Conservation (phyloP, 2,113 vertebrate genomes). For the Labeo rohita region DNA sequence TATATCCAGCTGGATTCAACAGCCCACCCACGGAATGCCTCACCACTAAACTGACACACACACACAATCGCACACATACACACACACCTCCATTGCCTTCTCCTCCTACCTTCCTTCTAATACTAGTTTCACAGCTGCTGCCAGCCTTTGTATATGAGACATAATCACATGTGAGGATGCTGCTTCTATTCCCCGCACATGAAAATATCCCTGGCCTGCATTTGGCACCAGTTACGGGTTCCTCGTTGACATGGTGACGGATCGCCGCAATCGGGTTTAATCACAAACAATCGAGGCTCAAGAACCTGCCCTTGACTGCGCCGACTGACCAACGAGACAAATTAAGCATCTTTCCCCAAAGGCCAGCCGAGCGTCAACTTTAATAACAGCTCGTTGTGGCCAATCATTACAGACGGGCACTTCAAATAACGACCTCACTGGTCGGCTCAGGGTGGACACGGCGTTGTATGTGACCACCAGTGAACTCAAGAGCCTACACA, state of each 20-base stretch:
- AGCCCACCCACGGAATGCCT: constrained; percentile 65
- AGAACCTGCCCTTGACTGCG: not conserved
- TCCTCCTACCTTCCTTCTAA: constrained; percentile 57
- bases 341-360: not conserved
- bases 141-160: constrained; percentile 18
- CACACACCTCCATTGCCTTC: constrained; percentile 54
- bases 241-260: constrained; percentile 56
- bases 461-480: not conserved
- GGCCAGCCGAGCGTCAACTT: not conserved
- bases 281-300: constrained; percentile 5
- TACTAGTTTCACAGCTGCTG: constrained; percentile 50
- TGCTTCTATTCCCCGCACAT: not conserved
- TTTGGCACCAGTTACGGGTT: constrained; percentile 20
- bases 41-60: constrained; percentile 56
- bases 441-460: not conserved
- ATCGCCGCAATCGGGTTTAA: constrained; percentile 10
- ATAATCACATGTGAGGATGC: constrained; percentile 36
- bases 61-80: constrained; percentile 37
- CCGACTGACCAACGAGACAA: not conserved
- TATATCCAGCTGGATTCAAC: constrained; percentile 63
- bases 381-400: not conserved
- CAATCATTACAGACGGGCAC: not conserved
- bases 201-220: constrained; percentile 32
- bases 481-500: not conserved
- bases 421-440: not conserved